phyloP scores from a whole-genome alignment of 2,888 invertebrate species.

The Seira musarum region DNA sequence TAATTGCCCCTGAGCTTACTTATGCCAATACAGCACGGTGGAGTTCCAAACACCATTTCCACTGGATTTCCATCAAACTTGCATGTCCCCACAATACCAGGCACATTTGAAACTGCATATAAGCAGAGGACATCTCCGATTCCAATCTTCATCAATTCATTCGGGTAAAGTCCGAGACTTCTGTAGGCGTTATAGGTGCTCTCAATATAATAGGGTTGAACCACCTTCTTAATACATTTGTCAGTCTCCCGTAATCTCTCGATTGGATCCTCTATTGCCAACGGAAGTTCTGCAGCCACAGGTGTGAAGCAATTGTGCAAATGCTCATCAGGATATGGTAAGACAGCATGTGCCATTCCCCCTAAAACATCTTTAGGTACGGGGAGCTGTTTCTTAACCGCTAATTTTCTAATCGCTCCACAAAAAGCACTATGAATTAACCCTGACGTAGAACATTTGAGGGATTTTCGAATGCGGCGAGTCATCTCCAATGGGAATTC shows the following conservation, averaged over 20 bases:
- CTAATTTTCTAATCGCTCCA: conserved; percentile 16
- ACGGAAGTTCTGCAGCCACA: background rate
- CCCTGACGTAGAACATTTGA: conserved; percentile 14
- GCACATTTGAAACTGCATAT: conserved; percentile 7
- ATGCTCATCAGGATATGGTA: conserved; percentile 23
- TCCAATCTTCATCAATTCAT: background rate
- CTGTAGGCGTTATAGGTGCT: background rate
- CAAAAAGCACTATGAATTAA: conserved; percentile 19
- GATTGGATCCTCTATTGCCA: background rate
- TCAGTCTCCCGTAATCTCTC: background rate
- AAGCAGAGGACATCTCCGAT: background rate
- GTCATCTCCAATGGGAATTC: conserved; percentile 14
- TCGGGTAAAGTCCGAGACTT: background rate
- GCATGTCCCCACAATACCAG: background rate
- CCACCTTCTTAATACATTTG: background rate
- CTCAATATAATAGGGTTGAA: background rate
- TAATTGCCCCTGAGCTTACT: too few relatives aligned
- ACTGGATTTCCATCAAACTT: background rate
- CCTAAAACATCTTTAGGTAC: background rate
- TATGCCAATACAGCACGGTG: conserved; percentile 21
- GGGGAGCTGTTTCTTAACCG: background rate
- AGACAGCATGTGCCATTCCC: background rate
- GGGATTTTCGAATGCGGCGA: conserved; percentile 11
- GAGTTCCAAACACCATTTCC: background rate
- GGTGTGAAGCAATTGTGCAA: background rate